Conservation (phyloP, 2,797 vertebrate genomes). For the Salarias fasciatus region DNA sequence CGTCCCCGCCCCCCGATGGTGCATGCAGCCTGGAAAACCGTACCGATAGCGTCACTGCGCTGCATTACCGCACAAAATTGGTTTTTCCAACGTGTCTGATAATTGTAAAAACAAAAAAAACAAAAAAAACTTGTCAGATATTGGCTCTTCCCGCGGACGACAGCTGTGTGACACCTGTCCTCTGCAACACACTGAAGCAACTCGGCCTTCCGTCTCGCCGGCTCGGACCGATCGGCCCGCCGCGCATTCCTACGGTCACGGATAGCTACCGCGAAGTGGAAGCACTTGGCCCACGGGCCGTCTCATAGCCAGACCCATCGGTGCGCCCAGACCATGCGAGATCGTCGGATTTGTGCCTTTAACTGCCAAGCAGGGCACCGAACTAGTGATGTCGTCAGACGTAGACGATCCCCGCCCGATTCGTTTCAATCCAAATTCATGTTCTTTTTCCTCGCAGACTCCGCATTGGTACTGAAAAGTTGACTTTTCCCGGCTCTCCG, state of each 20-base stretch:
- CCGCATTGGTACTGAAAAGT: conserved; percentile 55
- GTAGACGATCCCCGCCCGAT: conserved; percentile 50
- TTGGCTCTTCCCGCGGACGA: conserved; percentile 52
- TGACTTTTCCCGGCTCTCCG: conserved; percentile 42
- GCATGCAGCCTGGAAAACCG: conserved; percentile 33
- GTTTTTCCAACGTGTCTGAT: conserved; percentile 47
- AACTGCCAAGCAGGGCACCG: conserved; percentile 82
- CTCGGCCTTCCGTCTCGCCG: conserved; percentile 40
- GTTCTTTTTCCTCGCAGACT: conserved; percentile 30
- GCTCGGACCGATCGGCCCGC: conserved; percentile 53
- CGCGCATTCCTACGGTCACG: conserved; percentile 45
- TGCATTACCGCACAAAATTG: conserved; percentile 37
- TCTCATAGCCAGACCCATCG: conserved; percentile 60
- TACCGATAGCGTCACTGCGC: conserved; percentile 46
- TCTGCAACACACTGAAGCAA: conserved; percentile 36
- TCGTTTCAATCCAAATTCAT: conserved; percentile 39
- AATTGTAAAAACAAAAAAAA: too few species aligned
- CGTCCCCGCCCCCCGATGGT: conserved; percentile 23
- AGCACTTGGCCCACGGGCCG: conserved; percentile 72
- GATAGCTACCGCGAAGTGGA: conserved; percentile 68
- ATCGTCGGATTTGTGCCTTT: conserved; percentile 81
- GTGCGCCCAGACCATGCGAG: conserved; percentile 62
- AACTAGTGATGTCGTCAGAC: conserved; percentile 77
- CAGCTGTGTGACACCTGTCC: conserved; percentile 69
- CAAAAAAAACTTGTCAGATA: conserved; percentile 23